Evolutionary conservation across 2,113 vertebrate species (phyloP).

Genomic region (Bucco capensis): DNA sequence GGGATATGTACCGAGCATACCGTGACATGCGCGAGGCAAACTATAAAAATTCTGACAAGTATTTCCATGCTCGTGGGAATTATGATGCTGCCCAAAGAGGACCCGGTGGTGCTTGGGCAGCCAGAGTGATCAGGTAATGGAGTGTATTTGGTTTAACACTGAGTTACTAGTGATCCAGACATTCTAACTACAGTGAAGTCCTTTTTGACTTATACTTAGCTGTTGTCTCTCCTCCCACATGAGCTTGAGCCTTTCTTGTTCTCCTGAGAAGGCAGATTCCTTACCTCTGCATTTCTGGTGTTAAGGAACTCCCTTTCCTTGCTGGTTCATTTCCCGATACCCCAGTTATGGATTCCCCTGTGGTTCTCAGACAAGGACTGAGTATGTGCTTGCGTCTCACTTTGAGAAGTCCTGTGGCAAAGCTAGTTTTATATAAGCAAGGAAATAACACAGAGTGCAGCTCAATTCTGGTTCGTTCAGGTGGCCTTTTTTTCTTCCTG

Average conservation of each 20-base stretch:
- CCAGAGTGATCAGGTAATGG: constrained; percentile 34
- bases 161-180: not conserved
- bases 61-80: constrained; percentile 64
- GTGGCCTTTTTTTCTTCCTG: not conserved
- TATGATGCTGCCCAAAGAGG: constrained; percentile 43
- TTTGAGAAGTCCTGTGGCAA: not conserved
- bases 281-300: not conserved
- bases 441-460: fast-evolving
- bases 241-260: not conserved
- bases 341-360: fast-evolving
- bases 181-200: not conserved
- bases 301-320: not conserved
- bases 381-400: fast-evolving
- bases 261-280: not conserved
- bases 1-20: constrained; percentile 46
- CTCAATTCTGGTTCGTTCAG: not conserved
- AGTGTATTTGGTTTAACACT: not conserved
- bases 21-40: constrained; percentile 15
- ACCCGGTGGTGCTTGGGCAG: constrained; percentile 47
- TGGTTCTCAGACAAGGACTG: not conserved
- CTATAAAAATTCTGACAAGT: constrained; percentile 7
- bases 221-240: not conserved
- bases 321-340: not conserved
- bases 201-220: not conserved
- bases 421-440: fast-evolving